Conservation (phyloP, 2,888 invertebrate species). For the Leptopilina syphax region DNA sequence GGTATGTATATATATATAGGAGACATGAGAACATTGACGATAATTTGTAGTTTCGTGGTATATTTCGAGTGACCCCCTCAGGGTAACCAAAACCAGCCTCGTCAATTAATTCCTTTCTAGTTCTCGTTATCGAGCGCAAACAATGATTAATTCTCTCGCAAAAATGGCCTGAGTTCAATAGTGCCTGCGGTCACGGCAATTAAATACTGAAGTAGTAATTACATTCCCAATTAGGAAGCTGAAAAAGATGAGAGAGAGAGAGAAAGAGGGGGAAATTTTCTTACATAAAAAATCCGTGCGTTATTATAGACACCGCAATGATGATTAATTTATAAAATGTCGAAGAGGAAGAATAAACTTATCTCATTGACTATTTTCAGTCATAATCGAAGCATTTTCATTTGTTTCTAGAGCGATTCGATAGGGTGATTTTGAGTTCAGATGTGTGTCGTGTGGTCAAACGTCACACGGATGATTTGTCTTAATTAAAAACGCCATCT, state of each 20-base stretch:
- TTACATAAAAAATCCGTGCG: background rate
- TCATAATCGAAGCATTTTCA: constrained; percentile 41
- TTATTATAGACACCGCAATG: too few species aligned
- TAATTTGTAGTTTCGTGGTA: constrained; percentile 26
- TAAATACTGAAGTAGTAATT: constrained; percentile 33
- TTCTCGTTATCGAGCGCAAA: constrained; percentile 29
- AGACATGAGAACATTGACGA: constrained; percentile 15
- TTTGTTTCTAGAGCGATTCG: constrained; percentile 45
- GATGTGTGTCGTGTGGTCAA: constrained; percentile 37
- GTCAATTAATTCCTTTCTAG: constrained; percentile 37
- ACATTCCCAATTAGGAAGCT: constrained; percentile 23
- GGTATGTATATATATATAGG: too few species aligned
- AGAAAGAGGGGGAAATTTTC: background rate
- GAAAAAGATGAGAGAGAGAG: background rate
- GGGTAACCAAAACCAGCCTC: constrained; percentile 9
- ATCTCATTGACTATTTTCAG: background rate
- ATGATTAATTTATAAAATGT: background rate
- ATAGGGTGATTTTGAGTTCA: constrained; percentile 47
- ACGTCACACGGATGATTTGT: constrained; percentile 39
- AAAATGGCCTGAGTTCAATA: constrained; percentile 10
- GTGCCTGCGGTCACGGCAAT: constrained; percentile 3
- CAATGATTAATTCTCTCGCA: constrained; percentile 34
- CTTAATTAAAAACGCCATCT: constrained; percentile 41
- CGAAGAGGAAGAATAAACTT: background rate
- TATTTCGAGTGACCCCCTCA: constrained; percentile 14